Conservation (phyloP, 2,113 vertebrate species). For the Syngnathoides biaculeatus region DNA sequence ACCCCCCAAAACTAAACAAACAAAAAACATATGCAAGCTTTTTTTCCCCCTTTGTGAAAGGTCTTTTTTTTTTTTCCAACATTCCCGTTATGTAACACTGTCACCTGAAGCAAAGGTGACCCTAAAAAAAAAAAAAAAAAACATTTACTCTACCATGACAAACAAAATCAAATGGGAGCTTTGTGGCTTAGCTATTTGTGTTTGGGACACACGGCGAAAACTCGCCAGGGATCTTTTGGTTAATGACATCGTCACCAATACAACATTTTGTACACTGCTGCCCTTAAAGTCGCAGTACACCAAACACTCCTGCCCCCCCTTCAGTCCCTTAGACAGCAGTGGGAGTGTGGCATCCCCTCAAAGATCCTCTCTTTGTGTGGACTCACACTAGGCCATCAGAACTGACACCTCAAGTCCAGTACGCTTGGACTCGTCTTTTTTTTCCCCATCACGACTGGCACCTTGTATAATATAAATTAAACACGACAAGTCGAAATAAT, state of each 20-base stretch:
- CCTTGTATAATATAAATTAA: background rate
- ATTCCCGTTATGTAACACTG: background rate
- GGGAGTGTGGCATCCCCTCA: conserved; percentile 26
- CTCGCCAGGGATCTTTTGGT: conserved; percentile 1
- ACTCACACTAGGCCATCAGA: background rate
- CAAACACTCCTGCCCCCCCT: conserved; percentile 21
- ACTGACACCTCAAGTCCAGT: background rate
- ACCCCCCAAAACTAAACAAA: too few relatives aligned
- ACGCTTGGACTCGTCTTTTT: background rate
- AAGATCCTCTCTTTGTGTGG: conserved; percentile 9
- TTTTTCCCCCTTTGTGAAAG: background rate
- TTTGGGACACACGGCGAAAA: conserved; percentile 5
- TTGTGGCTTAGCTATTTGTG: background rate
- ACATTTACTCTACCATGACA: conserved; percentile 49
- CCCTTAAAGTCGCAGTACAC: conserved; percentile 25
- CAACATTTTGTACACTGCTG: conserved; percentile 18
- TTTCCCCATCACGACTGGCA: background rate
- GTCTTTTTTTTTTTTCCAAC: background rate
- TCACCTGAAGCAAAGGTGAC: background rate
- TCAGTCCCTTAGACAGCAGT: conserved; percentile 29
- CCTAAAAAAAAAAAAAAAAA: conserved; percentile 25
- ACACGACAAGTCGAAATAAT: too few relatives aligned
- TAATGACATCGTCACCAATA: conserved; percentile 18
- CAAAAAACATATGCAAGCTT: too few relatives aligned
- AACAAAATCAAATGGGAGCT: background rate